Percentiles rank a stretch among this genome's conserved stretches.
These are phyloP conservation scores for Isichthys henryi DNA, from an alignment of 2,113 vertebrate species.

Conservation along the genomic window DNA sequence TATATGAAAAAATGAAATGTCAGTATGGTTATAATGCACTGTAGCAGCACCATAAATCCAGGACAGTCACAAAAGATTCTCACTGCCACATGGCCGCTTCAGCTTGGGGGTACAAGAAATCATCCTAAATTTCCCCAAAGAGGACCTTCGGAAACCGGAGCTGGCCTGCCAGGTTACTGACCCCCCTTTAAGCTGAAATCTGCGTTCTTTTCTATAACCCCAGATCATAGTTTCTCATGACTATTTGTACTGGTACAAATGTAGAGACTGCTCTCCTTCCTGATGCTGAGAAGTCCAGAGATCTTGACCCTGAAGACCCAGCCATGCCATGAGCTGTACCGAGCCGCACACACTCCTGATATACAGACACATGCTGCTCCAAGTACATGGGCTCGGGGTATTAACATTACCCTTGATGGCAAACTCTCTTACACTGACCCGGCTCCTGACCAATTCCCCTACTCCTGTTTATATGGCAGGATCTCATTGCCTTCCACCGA, in stretches of 20 bases:
- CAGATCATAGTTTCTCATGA: not conserved
- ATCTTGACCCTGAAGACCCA: not conserved
- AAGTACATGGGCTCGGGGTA: not conserved
- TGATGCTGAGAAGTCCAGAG: not conserved
- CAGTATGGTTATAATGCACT: not conserved
- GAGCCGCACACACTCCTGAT: not conserved
- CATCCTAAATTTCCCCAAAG: constrained; percentile 2
- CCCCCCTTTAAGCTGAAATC: not conserved
- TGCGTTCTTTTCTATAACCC: not conserved
- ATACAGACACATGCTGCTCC: not conserved
- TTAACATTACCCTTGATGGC: not conserved
- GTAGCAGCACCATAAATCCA: not conserved
- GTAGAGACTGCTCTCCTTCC: not conserved
- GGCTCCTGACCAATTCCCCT: not conserved
- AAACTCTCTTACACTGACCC: not conserved
- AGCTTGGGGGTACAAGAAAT: not conserved
- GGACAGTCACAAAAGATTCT: not conserved
- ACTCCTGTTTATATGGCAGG: not conserved
- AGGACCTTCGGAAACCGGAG: not conserved
- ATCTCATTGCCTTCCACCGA: not conserved
- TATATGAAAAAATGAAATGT: constrained; percentile 8
- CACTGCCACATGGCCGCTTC: not conserved
- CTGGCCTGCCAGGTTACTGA: not conserved
- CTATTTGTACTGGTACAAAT: not conserved
- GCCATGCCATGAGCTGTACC: not conserved